Evolutionary conservation across 2,113 vertebrate genomes (phyloP).

Genomic region (Ivindomyrus marchei): DNA sequence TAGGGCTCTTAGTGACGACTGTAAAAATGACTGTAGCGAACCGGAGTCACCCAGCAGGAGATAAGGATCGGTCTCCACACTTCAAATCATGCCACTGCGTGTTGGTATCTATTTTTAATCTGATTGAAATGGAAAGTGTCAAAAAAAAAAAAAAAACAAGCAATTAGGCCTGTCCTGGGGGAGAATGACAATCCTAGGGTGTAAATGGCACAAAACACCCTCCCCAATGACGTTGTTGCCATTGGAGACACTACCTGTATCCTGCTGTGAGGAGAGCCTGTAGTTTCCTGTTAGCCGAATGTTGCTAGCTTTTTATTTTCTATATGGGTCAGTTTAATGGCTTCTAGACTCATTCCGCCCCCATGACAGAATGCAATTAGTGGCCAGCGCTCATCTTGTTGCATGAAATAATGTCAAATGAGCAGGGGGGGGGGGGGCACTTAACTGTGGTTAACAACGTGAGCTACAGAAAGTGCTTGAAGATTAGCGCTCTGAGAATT

Average conservation of each 20-base stretch:
- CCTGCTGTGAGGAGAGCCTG: not conserved
- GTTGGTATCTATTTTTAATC: slow-evolving; percentile 8
- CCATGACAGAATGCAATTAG: not conserved
- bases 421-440: not conserved
- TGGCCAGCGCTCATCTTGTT: not conserved
- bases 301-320: not conserved
- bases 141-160: not conserved
- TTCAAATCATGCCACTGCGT: not conserved
- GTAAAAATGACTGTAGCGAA: not conserved
- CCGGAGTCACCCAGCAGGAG: not conserved
- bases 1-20: not conserved
- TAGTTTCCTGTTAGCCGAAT: not conserved
- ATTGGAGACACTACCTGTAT: not conserved
- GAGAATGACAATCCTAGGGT: not conserved
- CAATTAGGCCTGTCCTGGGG: not conserved
- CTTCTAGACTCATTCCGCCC: not conserved
- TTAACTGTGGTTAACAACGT: not conserved
- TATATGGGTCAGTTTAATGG: not conserved
- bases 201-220: not conserved
- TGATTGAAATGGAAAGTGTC: not conserved
- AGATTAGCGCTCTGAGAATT: not conserved
- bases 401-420: not conserved
- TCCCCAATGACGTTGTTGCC: not conserved
- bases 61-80: not conserved
- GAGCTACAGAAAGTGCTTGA: not conserved